Evolutionary conservation across 2,113 vertebrate genomes (phyloP).

Genomic region (Pteronura brasiliensis): DNA sequence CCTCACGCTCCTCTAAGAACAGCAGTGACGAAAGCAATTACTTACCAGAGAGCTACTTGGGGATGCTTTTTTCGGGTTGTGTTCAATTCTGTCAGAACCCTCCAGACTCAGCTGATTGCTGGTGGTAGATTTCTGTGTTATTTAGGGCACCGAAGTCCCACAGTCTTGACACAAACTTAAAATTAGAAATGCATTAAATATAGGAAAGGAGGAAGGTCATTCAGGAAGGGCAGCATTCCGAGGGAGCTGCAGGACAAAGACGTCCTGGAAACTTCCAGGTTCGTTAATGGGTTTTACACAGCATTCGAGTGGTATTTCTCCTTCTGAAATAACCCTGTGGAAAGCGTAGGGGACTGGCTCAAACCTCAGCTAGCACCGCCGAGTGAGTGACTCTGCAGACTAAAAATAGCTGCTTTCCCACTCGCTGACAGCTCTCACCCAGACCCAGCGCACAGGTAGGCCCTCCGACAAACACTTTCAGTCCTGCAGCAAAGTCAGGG

Average conservation of each 20-base stretch:
- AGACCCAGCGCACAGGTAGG: constrained; percentile 67
- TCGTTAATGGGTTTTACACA: constrained; percentile 59
- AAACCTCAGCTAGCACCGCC: constrained; percentile 67
- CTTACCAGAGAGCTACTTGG: background rate
- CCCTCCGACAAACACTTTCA: constrained; percentile 40
- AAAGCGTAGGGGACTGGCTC: constrained; percentile 68
- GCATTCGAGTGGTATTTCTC: constrained; percentile 50
- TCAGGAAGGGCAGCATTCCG: constrained; percentile 57
- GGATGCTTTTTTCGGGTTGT: constrained; percentile 54
- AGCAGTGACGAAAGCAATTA: background rate
- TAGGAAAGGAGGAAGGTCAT: constrained; percentile 65
- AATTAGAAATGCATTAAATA: constrained; percentile 74
- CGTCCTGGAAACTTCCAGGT: constrained; percentile 63
- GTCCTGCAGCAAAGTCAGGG: constrained; percentile 41
- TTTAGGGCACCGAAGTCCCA: constrained; percentile 76
- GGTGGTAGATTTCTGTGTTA: constrained; percentile 72
- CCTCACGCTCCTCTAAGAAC: background rate
- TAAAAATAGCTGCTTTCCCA: constrained; percentile 75
- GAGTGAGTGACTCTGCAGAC: constrained; percentile 76
- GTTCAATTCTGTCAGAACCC: constrained; percentile 54
- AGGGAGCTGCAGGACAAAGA: constrained; percentile 58
- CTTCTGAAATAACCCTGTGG: constrained; percentile 50
- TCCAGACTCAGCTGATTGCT: constrained; percentile 67
- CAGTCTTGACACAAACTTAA: constrained; percentile 74
- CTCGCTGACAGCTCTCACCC: constrained; percentile 67